Percentiles rank a stretch among this genome's conserved stretches.
Conservation (phyloP, 2,797 vertebrate species). For the Halcyon badia region DNA sequence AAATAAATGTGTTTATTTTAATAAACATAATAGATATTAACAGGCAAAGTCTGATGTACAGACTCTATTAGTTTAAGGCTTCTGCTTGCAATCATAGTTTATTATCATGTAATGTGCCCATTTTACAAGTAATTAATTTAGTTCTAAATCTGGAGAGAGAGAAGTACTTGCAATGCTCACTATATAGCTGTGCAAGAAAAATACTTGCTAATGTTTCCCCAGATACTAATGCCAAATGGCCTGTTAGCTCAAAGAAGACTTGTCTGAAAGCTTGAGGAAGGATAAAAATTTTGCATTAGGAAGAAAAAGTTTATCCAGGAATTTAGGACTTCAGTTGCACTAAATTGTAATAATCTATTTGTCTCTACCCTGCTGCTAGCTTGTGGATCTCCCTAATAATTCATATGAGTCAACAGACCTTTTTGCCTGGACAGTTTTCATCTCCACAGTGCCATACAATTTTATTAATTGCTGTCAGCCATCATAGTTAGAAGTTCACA, state of each 20-base stretch:
- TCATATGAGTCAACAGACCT: not conserved
- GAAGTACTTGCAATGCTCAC: not conserved
- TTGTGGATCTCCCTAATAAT: not conserved
- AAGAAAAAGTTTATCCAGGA: not conserved
- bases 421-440: not conserved
- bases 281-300: not conserved
- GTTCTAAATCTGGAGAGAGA: not conserved
- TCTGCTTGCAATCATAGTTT: not conserved
- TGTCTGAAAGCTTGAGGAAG: not conserved
- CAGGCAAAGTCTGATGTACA: not conserved
- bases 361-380: not conserved
- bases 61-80: not conserved
- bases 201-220: not conserved
- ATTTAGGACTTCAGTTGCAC: not conserved
- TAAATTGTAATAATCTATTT: not conserved
- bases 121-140: not conserved
- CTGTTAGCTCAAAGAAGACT: not conserved
- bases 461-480: not conserved
- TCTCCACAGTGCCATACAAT: not conserved
- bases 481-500: not conserved
- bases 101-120: not conserved
- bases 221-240: accelerated
- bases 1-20: not conserved
- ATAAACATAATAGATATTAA: not conserved
- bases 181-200: not conserved